Percentiles rank a stretch among this genome's conserved stretches.
These are phyloP conservation scores for Eupithecia inturbata DNA, from an alignment of 2,888 invertebrate species.

Conservation along the genomic window DNA sequence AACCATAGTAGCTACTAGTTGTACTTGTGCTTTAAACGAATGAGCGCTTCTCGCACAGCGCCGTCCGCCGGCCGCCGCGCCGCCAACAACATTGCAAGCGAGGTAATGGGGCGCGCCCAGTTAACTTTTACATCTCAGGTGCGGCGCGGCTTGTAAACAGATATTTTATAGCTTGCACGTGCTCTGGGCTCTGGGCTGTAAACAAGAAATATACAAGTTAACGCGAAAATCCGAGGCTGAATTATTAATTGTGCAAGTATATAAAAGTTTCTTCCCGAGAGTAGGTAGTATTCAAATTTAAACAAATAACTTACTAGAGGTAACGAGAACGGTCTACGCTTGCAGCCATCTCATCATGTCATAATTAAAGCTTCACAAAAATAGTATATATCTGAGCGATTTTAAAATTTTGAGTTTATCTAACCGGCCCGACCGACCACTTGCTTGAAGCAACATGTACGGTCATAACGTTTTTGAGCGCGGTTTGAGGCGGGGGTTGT, in stretches of 20 bases:
- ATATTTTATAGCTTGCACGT: constrained; percentile 39
- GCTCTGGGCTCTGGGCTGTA: neutral
- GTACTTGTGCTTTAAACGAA: too few relatives aligned
- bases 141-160: constrained; percentile 53
- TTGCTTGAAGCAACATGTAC: too few relatives aligned
- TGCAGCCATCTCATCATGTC: neutral
- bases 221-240: neutral
- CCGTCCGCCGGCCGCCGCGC: constrained; percentile 41
- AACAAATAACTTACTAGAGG: neutral
- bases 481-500: neutral
- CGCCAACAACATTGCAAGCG: constrained; percentile 61
- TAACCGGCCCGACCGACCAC: too few relatives aligned
- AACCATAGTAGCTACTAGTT: too few relatives aligned
- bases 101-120: constrained; percentile 68
- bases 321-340: neutral
- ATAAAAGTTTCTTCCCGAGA: neutral
- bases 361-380: neutral
- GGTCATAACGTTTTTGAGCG: too few relatives aligned
- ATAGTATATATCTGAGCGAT: too few relatives aligned
- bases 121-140: constrained; percentile 64
- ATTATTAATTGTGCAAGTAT: neutral
- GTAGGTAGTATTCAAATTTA: neutral
- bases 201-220: neutral
- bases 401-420: too few relatives aligned
- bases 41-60: constrained; percentile 38